Percentiles rank a stretch among this genome's conserved stretches.
Evolutionary conservation across 1,140 invertebrate genomes (phyloP).

Genomic region (Aphaenogaster ashmeadi): DNA sequence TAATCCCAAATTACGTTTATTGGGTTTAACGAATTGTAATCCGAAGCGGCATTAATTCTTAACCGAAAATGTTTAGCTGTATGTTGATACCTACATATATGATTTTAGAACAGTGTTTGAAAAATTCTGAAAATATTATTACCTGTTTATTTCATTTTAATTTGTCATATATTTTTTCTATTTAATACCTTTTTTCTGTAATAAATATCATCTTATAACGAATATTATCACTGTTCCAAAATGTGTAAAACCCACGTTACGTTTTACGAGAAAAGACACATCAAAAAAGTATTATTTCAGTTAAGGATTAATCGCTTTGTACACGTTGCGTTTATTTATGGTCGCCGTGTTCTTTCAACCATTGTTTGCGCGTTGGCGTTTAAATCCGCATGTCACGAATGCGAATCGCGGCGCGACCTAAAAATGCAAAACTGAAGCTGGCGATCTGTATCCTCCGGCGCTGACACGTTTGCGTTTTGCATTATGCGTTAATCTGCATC

Average conservation of each 20-base stretch:
- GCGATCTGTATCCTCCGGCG: slow-evolving; percentile 37
- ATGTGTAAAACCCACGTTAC: not conserved
- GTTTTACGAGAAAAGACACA: not conserved
- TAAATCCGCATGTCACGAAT: slow-evolving; percentile 55
- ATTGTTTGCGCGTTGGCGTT: slow-evolving; percentile 51
- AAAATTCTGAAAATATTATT: not conserved
- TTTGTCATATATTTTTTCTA: not conserved
- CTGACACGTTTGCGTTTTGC: slow-evolving; percentile 53
- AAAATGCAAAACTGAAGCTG: slow-evolving; percentile 60
- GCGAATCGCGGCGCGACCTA: slow-evolving; percentile 23
- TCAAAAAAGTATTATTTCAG: slow-evolving; percentile 33
- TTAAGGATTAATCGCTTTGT: slow-evolving; percentile 38
- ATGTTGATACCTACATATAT: not conserved
- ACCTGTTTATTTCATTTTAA: not conserved
- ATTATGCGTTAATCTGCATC: slow-evolving; percentile 60
- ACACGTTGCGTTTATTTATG: slow-evolving; percentile 53
- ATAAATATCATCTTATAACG: not conserved
- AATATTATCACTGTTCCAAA: not conserved
- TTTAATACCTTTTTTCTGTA: not conserved
- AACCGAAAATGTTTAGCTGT: not conserved
- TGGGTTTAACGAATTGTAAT: slow-evolving; percentile 15
- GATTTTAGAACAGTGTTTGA: not conserved
- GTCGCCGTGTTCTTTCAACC: slow-evolving; percentile 25
- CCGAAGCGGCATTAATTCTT: not conserved
- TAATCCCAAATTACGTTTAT: slow-evolving; percentile 34